Percentiles rank a stretch among this genome's conserved stretches.
phyloP scores from a whole-genome alignment of 2,797 vertebrate species.

The Sebastes iracundus region DNA sequence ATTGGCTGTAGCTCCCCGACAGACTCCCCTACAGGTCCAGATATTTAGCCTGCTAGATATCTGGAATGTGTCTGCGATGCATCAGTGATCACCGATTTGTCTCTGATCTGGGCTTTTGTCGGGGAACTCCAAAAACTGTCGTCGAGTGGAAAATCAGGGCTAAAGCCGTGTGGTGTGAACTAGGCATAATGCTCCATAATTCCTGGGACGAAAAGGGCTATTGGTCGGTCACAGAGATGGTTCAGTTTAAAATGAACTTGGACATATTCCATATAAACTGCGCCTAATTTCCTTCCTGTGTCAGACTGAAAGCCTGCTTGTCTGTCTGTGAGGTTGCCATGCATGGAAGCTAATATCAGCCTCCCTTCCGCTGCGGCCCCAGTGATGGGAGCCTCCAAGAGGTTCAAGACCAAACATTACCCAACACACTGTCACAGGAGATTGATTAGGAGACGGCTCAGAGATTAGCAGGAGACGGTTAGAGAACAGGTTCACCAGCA shows the following conservation, averaged over 20 bases:
- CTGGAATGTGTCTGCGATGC: background rate
- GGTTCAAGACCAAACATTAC: constrained; percentile 35
- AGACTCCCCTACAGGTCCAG: no score
- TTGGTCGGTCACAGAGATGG: background rate
- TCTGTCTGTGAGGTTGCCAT: constrained; percentile 28
- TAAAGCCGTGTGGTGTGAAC: no score
- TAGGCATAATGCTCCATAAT: background rate
- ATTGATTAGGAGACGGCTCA: constrained; percentile 44
- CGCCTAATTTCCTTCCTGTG: constrained; percentile 29
- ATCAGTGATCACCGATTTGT: background rate
- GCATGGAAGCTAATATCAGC: constrained; percentile 9
- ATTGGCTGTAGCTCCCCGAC: no score
- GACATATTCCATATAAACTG: constrained; percentile 2
- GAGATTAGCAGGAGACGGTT: constrained; percentile 41
- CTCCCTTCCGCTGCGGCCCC: background rate
- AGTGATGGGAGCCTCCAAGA: constrained; percentile 8
- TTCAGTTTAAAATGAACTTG: constrained; percentile 3
- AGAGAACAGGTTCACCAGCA: constrained; percentile 37
- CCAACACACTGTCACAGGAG: constrained; percentile 25
- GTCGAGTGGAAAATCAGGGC: no score
- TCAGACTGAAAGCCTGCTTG: constrained; percentile 11
- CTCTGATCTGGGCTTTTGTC: no score
- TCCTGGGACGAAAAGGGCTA: background rate
- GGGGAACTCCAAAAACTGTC: background rate
- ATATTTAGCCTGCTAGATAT: background rate